Conservation (phyloP, 2,113 vertebrate genomes). For the Camelus dromedarius region DNA sequence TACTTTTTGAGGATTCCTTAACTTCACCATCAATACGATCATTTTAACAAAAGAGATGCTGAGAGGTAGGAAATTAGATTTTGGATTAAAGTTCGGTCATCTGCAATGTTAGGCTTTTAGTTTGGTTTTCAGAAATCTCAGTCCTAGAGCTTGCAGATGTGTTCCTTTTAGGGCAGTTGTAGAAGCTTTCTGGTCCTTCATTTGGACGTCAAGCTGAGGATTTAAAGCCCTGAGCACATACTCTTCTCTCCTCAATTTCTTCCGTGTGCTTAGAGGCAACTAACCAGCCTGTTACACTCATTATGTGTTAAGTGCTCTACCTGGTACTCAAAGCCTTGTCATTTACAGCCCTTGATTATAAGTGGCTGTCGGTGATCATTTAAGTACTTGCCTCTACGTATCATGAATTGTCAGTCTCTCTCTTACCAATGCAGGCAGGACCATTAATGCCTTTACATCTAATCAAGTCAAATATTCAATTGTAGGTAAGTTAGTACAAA, state of each 20-base stretch:
- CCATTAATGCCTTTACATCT: not conserved
- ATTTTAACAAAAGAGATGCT: not conserved
- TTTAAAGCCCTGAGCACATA: not conserved
- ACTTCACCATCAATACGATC: not conserved
- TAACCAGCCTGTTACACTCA: not conserved
- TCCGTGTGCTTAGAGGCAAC: not conserved
- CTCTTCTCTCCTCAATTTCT: not conserved
- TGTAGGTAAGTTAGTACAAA: not conserved
- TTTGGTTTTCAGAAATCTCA: not conserved
- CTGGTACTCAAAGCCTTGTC: not conserved
- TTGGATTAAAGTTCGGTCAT: slow-evolving; percentile 14
- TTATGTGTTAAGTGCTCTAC: not conserved
- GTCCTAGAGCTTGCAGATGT: not conserved
- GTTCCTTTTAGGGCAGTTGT: not conserved
- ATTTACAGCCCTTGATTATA: not conserved
- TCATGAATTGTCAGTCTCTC: not conserved
- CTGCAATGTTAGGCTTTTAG: not conserved
- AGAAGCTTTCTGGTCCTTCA: not conserved
- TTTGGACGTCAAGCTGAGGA: not conserved
- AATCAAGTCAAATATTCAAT: not conserved
- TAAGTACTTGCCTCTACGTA: not conserved
- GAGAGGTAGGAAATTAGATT: not conserved
- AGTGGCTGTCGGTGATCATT: not conserved
- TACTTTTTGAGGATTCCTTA: not conserved
- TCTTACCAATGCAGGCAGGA: not conserved